Percentiles rank a stretch among this genome's conserved stretches.
These are phyloP conservation scores for Gymnocypris eckloni DNA, from an alignment of 2,797 vertebrate genomes.

Conservation along the genomic window DNA sequence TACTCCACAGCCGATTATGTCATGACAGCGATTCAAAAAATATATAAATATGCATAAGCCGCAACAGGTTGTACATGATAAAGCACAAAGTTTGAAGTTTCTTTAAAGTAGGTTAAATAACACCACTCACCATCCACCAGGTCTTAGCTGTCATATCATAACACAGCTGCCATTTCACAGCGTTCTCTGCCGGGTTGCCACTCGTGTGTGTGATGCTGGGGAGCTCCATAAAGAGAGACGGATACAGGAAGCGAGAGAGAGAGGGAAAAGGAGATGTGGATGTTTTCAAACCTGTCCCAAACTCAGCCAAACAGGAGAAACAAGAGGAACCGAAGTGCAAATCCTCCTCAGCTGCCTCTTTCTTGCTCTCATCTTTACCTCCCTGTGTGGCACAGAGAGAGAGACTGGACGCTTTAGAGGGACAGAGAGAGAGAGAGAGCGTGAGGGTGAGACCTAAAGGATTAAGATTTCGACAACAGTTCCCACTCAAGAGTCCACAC, in stretches of 20 bases:
- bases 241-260: conserved; percentile 37
- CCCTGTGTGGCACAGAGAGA: conserved; percentile 47
- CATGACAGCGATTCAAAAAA: background rate
- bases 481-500: conserved; percentile 51
- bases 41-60: background rate
- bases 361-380: conserved; percentile 63
- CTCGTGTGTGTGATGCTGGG: conserved; percentile 61
- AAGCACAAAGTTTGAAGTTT: background rate
- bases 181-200: conserved; percentile 65
- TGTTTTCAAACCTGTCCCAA: conserved; percentile 55
- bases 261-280: conserved; percentile 28
- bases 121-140: conserved; percentile 94
- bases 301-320: conserved; percentile 35
- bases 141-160: conserved; percentile 87
- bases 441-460: conserved; percentile 55
- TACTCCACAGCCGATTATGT: background rate
- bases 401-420: conserved; percentile 53
- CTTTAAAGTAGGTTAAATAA: background rate
- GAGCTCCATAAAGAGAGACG: conserved; percentile 60
- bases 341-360: conserved; percentile 51
- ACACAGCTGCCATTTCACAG: conserved; percentile 90
- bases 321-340: conserved; percentile 44
- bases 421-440: conserved; percentile 45
- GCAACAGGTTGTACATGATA: conserved; percentile 1
- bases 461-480: conserved; percentile 56